A percentile compares a stretch with the other conserved stretches of the same genome.
These are phyloP conservation scores for Eueides isabella DNA, from an alignment of 1,140 invertebrate species.

Conservation along the genomic window DNA sequence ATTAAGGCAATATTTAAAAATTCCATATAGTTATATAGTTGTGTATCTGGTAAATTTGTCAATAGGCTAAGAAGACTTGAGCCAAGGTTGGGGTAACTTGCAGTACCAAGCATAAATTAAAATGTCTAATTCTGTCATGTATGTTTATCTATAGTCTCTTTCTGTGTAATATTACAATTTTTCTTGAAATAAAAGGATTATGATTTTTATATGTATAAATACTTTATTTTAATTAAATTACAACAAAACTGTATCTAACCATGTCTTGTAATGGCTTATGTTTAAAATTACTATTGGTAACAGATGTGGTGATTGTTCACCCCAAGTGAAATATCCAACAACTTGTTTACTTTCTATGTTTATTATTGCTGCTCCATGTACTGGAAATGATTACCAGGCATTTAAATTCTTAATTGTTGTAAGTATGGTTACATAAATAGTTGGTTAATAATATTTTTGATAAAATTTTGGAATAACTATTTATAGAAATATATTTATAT, in stretches of 20 bases:
- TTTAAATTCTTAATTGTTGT: too few species aligned
- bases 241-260: conserved; percentile 29
- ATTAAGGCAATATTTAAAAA: too few species aligned
- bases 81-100: too few species aligned
- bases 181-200: not conserved
- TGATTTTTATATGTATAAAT: not conserved
- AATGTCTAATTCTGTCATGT: too few species aligned
- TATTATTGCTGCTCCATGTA: conserved; percentile 47
- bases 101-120: too few species aligned
- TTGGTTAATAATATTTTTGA: not conserved
- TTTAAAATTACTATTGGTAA: conserved; percentile 46
- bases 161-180: not conserved
- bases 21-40: too few species aligned
- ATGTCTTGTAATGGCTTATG: conserved; percentile 34
- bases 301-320: conserved; percentile 40
- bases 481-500: too few species aligned
- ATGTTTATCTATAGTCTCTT: too few species aligned
- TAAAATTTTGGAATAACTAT: too few species aligned
- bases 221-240: conserved; percentile 34
- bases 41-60: too few species aligned
- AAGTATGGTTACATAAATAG: too few species aligned
- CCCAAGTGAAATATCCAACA: conserved; percentile 54
- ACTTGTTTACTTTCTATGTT: conserved; percentile 25
- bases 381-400: conserved; percentile 39
- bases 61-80: too few species aligned